Evolutionary conservation across 2,888 invertebrate genomes (phyloP).

Genomic region (Tillus elongatus): DNA sequence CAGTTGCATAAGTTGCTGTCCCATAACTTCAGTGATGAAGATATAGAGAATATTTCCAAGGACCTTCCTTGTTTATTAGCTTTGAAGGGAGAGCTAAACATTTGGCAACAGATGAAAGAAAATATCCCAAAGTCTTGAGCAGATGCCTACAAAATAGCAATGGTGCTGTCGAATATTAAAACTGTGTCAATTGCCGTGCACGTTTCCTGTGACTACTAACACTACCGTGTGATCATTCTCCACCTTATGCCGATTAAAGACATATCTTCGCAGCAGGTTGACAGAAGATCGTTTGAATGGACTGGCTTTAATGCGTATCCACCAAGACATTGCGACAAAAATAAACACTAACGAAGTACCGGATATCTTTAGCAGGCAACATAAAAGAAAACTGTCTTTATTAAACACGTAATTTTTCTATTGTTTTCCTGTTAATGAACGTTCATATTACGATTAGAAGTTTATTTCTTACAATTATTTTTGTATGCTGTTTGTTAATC

Average conservation of each 20-base stretch:
- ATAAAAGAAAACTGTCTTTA: slow-evolving; percentile 3
- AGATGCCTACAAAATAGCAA: slow-evolving; percentile 3
- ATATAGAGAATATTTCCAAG: too few relatives aligned
- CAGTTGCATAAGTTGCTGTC: slow-evolving; percentile 4
- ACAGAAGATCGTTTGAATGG: neutral
- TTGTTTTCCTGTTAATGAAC: slow-evolving; percentile 1
- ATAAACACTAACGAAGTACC: slow-evolving; percentile 2
- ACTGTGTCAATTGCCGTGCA: slow-evolving; percentile 4
- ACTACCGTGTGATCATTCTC: slow-evolving; percentile 1
- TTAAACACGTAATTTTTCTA: neutral
- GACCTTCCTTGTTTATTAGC: slow-evolving; percentile 1
- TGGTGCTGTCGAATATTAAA: neutral
- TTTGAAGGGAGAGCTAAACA: slow-evolving; percentile 1
- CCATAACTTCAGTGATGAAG: slow-evolving; percentile 6
- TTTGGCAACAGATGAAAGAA: slow-evolving; percentile 1
- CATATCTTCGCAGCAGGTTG: slow-evolving; percentile 2
- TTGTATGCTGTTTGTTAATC: slow-evolving; percentile 1
- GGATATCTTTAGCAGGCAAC: slow-evolving; percentile 1
- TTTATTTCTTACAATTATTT: neutral
- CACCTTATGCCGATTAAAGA: slow-evolving; percentile 2
- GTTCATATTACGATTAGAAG: too few relatives aligned
- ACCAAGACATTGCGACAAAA: slow-evolving; percentile 2
- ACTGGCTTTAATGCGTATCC: slow-evolving; percentile 2
- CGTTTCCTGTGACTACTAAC: slow-evolving; percentile 3
- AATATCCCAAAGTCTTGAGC: slow-evolving; percentile 1